phyloP scores from a whole-genome alignment of 1,140 invertebrate genomes.

The Drosophila baimaii region DNA sequence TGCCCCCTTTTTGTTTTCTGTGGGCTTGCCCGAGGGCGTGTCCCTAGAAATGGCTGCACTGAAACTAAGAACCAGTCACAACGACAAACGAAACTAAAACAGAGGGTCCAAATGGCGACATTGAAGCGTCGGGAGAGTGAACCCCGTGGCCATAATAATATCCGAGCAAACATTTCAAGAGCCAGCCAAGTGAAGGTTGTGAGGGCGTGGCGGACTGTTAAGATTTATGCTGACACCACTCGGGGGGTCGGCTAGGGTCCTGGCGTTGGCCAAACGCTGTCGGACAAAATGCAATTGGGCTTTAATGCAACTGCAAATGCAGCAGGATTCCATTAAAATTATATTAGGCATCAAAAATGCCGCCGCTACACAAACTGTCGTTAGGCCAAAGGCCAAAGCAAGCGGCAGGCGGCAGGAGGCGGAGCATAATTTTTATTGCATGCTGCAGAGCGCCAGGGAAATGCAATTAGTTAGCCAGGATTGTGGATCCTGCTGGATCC shows the following conservation, averaged over 20 bases:
- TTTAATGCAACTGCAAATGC: constrained; percentile 64
- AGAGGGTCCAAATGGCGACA: constrained; percentile 43
- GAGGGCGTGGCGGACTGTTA: constrained; percentile 29
- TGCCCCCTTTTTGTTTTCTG: constrained; percentile 18
- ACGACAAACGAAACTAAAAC: constrained; percentile 19
- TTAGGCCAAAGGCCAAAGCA: background rate
- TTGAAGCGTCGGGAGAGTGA: constrained; percentile 25
- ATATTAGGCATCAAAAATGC: constrained; percentile 51
- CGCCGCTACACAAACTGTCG: constrained; percentile 36
- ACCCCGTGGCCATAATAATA: constrained; percentile 21
- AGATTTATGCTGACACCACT: constrained; percentile 39
- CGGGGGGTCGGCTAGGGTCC: constrained; percentile 35
- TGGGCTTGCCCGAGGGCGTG: constrained; percentile 54
- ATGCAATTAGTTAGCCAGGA: constrained; percentile 54
- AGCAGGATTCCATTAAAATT: constrained; percentile 73
- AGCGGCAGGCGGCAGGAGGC: background rate
- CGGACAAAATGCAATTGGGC: constrained; percentile 62
- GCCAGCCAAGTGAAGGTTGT: constrained; percentile 15
- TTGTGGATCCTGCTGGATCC: constrained; percentile 9
- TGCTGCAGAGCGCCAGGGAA: constrained; percentile 24
- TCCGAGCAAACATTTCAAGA: constrained; percentile 32
- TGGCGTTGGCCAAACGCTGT: constrained; percentile 15
- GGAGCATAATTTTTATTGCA: constrained; percentile 46
- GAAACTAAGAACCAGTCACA: constrained; percentile 14
- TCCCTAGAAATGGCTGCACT: constrained; percentile 57